Percentiles rank a stretch among this genome's conserved stretches.
Evolutionary conservation across 2,113 vertebrate genomes (phyloP).

Genomic region (Oreotrochilus melanogaster): DNA sequence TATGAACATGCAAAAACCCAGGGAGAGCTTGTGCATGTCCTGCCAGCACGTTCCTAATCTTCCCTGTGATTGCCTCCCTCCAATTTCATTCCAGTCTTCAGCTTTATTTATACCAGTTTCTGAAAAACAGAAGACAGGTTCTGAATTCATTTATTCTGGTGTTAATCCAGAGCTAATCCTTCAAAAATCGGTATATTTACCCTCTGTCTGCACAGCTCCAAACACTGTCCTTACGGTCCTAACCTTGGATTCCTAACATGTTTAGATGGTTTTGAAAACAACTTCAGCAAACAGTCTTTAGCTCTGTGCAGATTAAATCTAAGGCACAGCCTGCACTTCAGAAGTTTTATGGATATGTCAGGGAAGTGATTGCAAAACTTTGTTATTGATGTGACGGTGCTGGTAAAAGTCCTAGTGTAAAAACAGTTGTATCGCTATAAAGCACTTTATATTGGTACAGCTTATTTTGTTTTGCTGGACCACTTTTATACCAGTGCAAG

Average conservation of each 20-base stretch:
- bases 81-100: not conserved
- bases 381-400: not conserved
- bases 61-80: not conserved
- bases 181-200: not conserved
- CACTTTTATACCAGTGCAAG: not conserved
- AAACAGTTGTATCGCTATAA: slow-evolving; percentile 18
- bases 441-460: slow-evolving; percentile 44
- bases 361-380: not conserved
- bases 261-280: not conserved
- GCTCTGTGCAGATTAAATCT: not conserved
- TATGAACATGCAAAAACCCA: not conserved
- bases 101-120: not conserved
- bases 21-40: not conserved
- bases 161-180: not conserved
- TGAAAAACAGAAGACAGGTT: not conserved
- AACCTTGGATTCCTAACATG: not conserved
- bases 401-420: not conserved
- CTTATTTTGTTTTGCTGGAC: slow-evolving; percentile 20
- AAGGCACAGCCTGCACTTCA: not conserved
- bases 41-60: not conserved
- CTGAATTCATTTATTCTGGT: not conserved
- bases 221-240: fast-evolving
- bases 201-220: not conserved
- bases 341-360: not conserved
- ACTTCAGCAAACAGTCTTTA: not conserved